Evolutionary conservation across 2,888 invertebrate species (phyloP).

Genomic region (Ferdinandea cuprea): DNA sequence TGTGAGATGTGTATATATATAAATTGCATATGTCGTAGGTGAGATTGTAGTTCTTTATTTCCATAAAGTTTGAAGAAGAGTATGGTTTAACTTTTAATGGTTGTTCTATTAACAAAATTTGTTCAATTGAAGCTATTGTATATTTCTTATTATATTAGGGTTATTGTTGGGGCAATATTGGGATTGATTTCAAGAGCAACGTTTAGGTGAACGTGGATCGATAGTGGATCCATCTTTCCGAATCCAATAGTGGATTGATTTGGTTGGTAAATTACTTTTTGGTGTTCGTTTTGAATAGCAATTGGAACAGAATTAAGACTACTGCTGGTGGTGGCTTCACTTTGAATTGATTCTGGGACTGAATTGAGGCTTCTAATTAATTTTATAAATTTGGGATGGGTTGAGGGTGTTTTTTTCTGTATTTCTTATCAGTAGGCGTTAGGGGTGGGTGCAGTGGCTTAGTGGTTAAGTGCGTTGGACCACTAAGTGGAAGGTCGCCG

Average conservation of each 20-base stretch:
- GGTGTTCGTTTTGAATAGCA: constrained; percentile 2
- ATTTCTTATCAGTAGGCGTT: too few species aligned
- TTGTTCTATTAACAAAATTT: constrained; percentile 4
- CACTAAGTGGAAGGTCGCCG: too few species aligned
- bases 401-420: not conserved
- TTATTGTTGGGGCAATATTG: constrained; percentile 1
- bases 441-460: too few species aligned
- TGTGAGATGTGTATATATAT: not conserved
- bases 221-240: not conserved
- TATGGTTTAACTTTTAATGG: not conserved
- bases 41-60: not conserved
- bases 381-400: constrained; percentile 5
- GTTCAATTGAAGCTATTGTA: not conserved
- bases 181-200: not conserved
- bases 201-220: not conserved
- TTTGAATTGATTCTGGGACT: constrained; percentile 1
- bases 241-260: not conserved
- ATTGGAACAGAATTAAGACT: too few species aligned
- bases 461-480: too few species aligned
- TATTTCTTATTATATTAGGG: not conserved
- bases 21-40: too few species aligned
- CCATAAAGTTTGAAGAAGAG: not conserved
- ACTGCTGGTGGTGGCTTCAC: not conserved
- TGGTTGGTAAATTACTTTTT: not conserved
- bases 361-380: constrained; percentile 15